Evolutionary conservation across 2,888 invertebrate species (phyloP).

Genomic region (Melinaea menophilus): DNA sequence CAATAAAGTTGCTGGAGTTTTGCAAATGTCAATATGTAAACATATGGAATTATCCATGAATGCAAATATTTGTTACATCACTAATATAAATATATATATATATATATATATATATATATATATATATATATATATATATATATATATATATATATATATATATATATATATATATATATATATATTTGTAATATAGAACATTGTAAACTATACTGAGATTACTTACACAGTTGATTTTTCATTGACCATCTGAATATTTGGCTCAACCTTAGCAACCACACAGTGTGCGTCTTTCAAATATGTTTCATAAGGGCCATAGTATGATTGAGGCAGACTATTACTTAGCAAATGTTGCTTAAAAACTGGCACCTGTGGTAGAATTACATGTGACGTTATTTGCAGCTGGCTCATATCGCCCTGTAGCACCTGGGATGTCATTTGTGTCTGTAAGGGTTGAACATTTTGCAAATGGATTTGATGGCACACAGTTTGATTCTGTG

Average conservation of each 20-base stretch:
- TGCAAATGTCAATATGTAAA: too few relatives aligned
- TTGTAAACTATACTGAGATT: neutral
- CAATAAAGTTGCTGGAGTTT: too few relatives aligned
- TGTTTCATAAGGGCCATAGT: conserved; percentile 54
- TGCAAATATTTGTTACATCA: neutral
- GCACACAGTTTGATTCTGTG: conserved; percentile 60
- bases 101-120: too few relatives aligned
- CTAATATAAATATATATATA: neutral
- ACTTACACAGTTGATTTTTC: conserved; percentile 56
- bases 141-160: too few relatives aligned
- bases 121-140: too few relatives aligned
- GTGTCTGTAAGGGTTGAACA: conserved; percentile 38
- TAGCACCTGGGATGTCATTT: conserved; percentile 39
- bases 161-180: too few relatives aligned
- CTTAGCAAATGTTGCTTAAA: conserved; percentile 60
- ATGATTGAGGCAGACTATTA: conserved; percentile 53
- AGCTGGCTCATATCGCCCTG: conserved; percentile 55
- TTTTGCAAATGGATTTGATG: conserved; percentile 57
- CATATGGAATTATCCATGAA: neutral
- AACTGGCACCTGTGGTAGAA: conserved; percentile 54
- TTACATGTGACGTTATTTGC: conserved; percentile 61
- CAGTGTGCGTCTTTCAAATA: conserved; percentile 54
- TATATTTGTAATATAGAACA: neutral
- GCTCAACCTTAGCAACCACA: conserved; percentile 52
- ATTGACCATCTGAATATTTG: conserved; percentile 38